Conservation (phyloP, 2,888 invertebrate genomes). For the Orthosia gothica region DNA sequence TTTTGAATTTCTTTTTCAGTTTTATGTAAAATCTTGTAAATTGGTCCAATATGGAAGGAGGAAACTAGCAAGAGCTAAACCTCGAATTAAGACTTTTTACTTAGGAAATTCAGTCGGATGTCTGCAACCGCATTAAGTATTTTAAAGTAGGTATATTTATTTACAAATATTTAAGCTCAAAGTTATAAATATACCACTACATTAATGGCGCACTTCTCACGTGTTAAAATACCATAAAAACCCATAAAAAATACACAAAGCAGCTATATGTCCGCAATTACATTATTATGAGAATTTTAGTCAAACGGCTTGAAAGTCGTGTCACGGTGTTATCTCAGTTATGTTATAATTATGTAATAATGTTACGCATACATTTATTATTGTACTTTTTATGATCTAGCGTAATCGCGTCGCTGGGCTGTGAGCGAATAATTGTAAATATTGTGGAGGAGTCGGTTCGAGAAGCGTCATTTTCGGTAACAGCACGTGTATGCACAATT, state of each 20-base stretch:
- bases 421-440: background rate
- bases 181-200: background rate
- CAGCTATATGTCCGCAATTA: background rate
- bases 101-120: too few relatives aligned
- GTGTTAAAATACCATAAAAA: background rate
- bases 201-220: background rate
- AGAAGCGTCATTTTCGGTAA: background rate
- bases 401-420: background rate
- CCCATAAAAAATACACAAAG: background rate
- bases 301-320: background rate
- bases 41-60: too few relatives aligned
- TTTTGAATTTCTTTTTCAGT: too few relatives aligned
- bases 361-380: conserved; percentile 16
- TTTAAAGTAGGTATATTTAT: too few relatives aligned
- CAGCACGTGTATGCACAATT: too few relatives aligned
- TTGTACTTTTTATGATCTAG: background rate
- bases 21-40: too few relatives aligned
- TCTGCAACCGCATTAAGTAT: too few relatives aligned
- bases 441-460: background rate
- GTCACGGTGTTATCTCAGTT: background rate
- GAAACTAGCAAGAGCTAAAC: too few relatives aligned
- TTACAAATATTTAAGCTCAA: too few relatives aligned
- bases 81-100: too few relatives aligned
- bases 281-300: background rate
- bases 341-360: conserved; percentile 30